Evolutionary conservation across 2,797 vertebrate species (phyloP), one percentile per base, ranked within the genome.

Genomic region (Sphenodon punctatus): DNA sequence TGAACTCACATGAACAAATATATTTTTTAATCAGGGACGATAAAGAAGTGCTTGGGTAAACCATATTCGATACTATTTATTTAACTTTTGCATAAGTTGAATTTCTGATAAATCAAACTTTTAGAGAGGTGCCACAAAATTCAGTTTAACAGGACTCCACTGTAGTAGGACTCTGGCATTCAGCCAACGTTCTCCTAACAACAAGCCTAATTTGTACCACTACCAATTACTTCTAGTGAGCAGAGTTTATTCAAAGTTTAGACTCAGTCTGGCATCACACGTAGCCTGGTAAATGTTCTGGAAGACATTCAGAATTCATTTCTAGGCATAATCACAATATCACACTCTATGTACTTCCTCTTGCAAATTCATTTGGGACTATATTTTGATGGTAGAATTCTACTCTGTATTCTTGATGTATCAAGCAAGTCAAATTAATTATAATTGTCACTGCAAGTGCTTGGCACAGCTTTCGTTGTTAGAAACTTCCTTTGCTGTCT

Each of bases 261-360:
- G 60, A 42, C 4, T 61, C 41, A 42, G 17, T 20, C 41, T 32
- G 19, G 41, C 30, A 64, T 64, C 75, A 63, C 78, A 77, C 48
- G 86, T 88, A 49, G 60, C 69, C 36, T 46, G 65, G 53, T 67
- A 79, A 73, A 90, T 79, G 2, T 36, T 53, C 46, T 73, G 74
- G 53, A 53, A 39, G 84, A 22, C 70, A 63, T 46, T 23, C n/a
- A 14, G 46, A 82, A 78, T 51, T 34, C 4, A 27, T 27, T 86
- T 51, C 49, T 49, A 27, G 49, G n/a, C n/a, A 53, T 51, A 53
- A 30, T 49, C 17, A 53, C n/a, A 53, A 53, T 27, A 30, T 53
- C n/a, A 27, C n/a, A 53, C 15, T 53, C 14, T 49, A 27, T 17
- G 15, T 27, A 53, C 53, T 53, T 53, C 53, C 49, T 48, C 30